Base-by-base conservation (phyloP, 2,797 vertebrate genomes). In the Avahi laniger region DNA sequence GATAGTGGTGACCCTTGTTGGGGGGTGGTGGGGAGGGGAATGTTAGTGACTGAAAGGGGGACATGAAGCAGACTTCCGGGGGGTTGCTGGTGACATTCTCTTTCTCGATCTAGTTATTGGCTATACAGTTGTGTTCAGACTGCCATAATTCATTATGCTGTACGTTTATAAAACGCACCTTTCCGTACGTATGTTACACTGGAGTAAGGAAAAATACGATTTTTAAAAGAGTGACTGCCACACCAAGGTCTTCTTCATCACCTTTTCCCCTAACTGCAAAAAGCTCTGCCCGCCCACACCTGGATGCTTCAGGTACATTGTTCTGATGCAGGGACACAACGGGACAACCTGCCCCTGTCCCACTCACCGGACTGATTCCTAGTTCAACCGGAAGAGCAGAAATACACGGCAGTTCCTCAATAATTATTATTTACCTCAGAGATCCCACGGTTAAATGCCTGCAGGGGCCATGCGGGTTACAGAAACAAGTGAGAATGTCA, bases 311-410 rank as follows among this genome's bases (percentile, higher is more conserved):
- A 11, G 52, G 18, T 35, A 3, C 4, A 24, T 33, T 10, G 0
- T 38, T 20, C 38, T 12, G 20, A 33, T 6, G 4, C 15, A 61
- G 33, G 2, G 4, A 57, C 6, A 20, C 18, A 5, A 22, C 30
- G 18, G 9, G 5, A 1, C 35, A 17, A 11, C 10, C 14, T 1
- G 0, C 22, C 7, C 2, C 43, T 1, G 2, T 17, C 65, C 61
- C 11, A 0, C 30, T 48, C 12, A 5, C 14, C 38, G 41, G 14
- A 17, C 24, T 30, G 67, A 17, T 48, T 50, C 13, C 63, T 26
- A 1, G 48, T 57, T 89, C 33, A 20, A 11, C 17, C 5, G 0
- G 7, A 61, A 88, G 54, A 72, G 81, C 80, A 86, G 73, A 48
- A 0, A 11, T 10, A 38, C 4, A 2, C 0, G 20, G 28, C 7